phyloP scores from a whole-genome alignment of 2,888 invertebrate species.

The Ectemnius lituratus region DNA sequence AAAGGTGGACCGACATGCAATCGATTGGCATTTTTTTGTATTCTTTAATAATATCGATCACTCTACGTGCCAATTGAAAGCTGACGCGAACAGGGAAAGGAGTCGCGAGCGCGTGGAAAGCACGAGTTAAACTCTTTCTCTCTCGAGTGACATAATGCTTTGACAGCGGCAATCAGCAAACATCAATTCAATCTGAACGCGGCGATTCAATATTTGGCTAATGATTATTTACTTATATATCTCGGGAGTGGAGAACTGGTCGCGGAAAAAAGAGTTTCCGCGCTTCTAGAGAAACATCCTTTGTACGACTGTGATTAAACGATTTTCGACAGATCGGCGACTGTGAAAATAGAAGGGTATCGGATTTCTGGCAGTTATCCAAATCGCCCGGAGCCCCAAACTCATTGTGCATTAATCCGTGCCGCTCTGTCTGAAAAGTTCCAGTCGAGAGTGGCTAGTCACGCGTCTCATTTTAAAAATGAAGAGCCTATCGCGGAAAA shows the following conservation, averaged over 20 bases:
- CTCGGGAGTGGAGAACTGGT: no score
- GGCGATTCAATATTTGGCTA: neutral
- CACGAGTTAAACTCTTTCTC: no score
- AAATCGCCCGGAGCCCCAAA: constrained; percentile 19
- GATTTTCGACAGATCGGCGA: constrained; percentile 17
- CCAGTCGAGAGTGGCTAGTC: neutral
- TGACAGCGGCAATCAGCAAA: neutral
- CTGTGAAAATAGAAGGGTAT: constrained; percentile 24
- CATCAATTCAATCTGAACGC: neutral
- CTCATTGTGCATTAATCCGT: neutral
- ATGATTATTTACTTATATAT: no score
- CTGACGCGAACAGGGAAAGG: no score
- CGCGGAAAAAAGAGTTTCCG: no score
- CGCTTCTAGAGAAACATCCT: neutral
- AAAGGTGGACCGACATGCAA: no score
- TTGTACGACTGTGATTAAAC: neutral
- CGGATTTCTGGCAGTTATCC: constrained; percentile 31
- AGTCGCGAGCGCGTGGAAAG: no score
- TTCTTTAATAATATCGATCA: no score
- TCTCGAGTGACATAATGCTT: neutral
- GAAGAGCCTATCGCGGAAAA: no score
- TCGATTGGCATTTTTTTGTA: no score
- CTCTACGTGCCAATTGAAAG: no score
- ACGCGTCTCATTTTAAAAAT: no score
- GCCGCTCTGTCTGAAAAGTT: neutral